A percentile compares a stretch with the other conserved stretches of the same genome.
These are phyloP conservation scores for Phaenicophaeus curvirostris DNA, from an alignment of 2,797 vertebrate genomes.

Conservation along the genomic window DNA sequence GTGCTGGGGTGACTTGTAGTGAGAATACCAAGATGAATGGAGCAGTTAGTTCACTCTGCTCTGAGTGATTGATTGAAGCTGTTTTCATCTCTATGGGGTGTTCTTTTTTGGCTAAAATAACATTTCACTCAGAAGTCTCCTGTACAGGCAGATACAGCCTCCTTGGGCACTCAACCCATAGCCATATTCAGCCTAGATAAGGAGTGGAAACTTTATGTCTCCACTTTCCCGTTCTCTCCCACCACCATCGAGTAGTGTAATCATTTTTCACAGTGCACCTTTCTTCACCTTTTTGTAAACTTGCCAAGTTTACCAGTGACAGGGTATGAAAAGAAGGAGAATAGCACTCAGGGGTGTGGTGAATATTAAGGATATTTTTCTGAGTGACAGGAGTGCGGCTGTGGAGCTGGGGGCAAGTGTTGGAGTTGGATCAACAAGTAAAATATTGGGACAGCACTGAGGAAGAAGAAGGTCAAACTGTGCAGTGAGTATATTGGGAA, in stretches of 20 bases:
- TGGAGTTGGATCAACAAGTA: not conserved
- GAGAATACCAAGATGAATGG: not conserved
- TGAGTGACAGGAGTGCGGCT: not conserved
- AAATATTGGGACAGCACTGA: not conserved
- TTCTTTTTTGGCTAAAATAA: slow-evolving; percentile 11
- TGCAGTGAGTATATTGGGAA: not conserved
- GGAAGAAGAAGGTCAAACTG: not conserved
- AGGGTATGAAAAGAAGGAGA: not conserved
- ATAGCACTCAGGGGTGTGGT: not conserved
- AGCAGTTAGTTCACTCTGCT: not conserved
- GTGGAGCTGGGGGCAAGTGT: not conserved
- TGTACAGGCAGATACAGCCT: not conserved
- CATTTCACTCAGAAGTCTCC: not conserved
- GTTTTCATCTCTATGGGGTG: slow-evolving; percentile 36
- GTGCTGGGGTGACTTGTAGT: not conserved
- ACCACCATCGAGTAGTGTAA: not conserved
- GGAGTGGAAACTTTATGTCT: not conserved
- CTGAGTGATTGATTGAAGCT: slow-evolving; percentile 11
- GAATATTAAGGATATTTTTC: not conserved
- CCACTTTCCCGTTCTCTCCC: not conserved
- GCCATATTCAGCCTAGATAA: not conserved
- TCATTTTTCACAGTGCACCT: not conserved
- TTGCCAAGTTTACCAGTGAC: not conserved
- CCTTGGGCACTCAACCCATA: not conserved
- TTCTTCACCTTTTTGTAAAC: not conserved